phyloP scores from a whole-genome alignment of 2,888 invertebrate genomes.

The Ophion costatus region DNA sequence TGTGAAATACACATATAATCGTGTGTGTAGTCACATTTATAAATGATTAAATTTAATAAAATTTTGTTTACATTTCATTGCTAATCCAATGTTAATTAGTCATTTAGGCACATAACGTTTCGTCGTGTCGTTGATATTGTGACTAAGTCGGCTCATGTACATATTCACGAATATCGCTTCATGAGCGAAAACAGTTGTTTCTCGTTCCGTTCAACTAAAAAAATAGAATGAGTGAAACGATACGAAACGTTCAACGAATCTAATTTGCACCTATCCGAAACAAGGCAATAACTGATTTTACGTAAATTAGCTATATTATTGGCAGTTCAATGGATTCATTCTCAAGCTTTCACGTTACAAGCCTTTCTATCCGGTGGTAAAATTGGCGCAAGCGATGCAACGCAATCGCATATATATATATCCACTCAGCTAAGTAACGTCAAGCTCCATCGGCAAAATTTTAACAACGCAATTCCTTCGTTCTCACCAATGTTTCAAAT shows the following conservation, averaged over 20 bases:
- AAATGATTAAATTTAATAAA: conserved; percentile 53
- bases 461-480: conserved; percentile 70
- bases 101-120: conserved; percentile 74
- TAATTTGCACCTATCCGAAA: neutral
- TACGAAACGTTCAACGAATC: neutral
- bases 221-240: neutral
- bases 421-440: conserved; percentile 53
- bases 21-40: conserved; percentile 41
- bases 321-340: conserved; percentile 66
- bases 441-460: conserved; percentile 66
- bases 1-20: conserved; percentile 59
- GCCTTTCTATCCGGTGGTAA: conserved; percentile 17
- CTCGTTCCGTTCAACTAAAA: neutral
- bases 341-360: conserved; percentile 2
- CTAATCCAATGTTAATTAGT: conserved; percentile 65
- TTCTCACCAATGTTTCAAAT: conserved; percentile 61
- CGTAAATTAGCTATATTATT: conserved; percentile 60
- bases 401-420: conserved; percentile 42
- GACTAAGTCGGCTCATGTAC: conserved; percentile 41
- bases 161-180: conserved; percentile 22
- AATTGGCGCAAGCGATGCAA: conserved; percentile 37
- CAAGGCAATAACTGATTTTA: conserved; percentile 24
- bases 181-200: conserved; percentile 19
- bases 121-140: conserved; percentile 63
- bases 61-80: conserved; percentile 55